A percentile compares a stretch with the other conserved stretches of the same genome.
Conservation (phyloP, 2,888 invertebrate species). For the Toxonevra muliebris region DNA sequence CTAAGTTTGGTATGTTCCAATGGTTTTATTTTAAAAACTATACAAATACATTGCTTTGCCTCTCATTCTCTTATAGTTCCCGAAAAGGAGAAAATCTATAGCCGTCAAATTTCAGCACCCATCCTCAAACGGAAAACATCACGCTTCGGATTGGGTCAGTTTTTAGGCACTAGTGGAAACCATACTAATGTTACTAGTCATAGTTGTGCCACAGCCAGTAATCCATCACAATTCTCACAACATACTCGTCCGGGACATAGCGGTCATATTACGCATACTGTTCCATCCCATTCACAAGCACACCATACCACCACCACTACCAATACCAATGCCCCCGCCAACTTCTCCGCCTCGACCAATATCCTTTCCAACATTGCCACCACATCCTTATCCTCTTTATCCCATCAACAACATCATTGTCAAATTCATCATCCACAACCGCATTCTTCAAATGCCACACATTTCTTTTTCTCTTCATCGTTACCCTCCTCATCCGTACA, state of each 20-base stretch:
- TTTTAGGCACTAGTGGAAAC: slow-evolving; percentile 68
- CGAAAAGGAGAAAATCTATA: slow-evolving; percentile 87
- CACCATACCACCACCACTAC: slow-evolving; percentile 33
- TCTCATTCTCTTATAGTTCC: slow-evolving; percentile 49
- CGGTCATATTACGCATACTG: slow-evolving; percentile 41
- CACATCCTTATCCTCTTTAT: slow-evolving; percentile 34
- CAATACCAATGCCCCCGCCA: slow-evolving; percentile 37
- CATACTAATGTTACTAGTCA: slow-evolving; percentile 57
- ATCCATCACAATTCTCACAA: slow-evolving; percentile 48
- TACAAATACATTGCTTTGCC: background rate
- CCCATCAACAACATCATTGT: slow-evolving; percentile 30
- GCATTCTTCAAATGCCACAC: slow-evolving; percentile 23
- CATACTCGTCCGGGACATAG: slow-evolving; percentile 50
- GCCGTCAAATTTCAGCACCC: slow-evolving; percentile 94
- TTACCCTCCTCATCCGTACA: slow-evolving; percentile 15
- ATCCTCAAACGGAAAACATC: slow-evolving; percentile 92
- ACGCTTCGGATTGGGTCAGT: slow-evolving; percentile 89
- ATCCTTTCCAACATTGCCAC: slow-evolving; percentile 32
- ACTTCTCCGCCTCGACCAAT: slow-evolving; percentile 19
- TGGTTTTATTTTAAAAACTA: background rate
- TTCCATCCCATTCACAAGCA: slow-evolving; percentile 38
- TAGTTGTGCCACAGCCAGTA: slow-evolving; percentile 54
- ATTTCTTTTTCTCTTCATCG: slow-evolving; percentile 35
- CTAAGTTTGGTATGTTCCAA: slow-evolving; percentile 70
- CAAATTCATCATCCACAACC: slow-evolving; percentile 31